phyloP scores from a whole-genome alignment of 2,797 vertebrate genomes.

The Chelmon rostratus region DNA sequence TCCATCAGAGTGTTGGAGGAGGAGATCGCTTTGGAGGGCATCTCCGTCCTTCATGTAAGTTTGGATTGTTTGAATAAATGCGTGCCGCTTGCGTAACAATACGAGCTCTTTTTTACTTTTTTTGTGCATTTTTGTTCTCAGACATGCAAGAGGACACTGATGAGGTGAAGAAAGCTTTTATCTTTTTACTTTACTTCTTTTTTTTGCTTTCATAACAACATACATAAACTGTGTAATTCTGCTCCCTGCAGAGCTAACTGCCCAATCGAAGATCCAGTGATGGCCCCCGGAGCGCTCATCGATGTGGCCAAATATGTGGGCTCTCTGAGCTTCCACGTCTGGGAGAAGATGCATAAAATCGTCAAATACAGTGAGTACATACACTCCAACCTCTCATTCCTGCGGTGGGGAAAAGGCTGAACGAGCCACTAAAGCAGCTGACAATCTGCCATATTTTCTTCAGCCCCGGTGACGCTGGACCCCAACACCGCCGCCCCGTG shows the following conservation, averaged over 20 bases:
- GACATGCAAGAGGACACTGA: conserved; percentile 70
- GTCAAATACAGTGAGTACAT: conserved; percentile 78
- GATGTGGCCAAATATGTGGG: conserved; percentile 79
- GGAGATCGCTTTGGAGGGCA: conserved; percentile 63
- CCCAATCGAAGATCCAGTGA: conserved; percentile 36
- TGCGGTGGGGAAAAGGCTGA: background rate
- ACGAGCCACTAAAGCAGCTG: conserved; percentile 12
- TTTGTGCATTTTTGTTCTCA: conserved; percentile 45
- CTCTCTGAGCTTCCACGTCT: conserved; percentile 76
- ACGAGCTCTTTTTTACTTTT: background rate
- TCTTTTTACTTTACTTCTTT: background rate
- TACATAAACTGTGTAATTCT: background rate
- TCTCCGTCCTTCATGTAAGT: conserved; percentile 78
- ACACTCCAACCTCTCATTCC: background rate
- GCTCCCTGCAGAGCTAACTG: conserved; percentile 50
- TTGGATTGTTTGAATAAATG: background rate
- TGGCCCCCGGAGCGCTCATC: conserved; percentile 70
- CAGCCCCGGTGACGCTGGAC: conserved; percentile 82
- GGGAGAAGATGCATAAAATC: conserved; percentile 77
- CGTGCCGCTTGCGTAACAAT: background rate
- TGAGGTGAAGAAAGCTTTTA: conserved; percentile 63
- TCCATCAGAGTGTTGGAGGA: conserved; percentile 74
- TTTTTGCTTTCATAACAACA: background rate
- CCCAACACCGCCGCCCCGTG: conserved; percentile 84
- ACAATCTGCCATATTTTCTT: conserved; percentile 48